Evolutionary conservation across 1,140 invertebrate species (phyloP).

Genomic region (Drosophila quadrilineata): DNA sequence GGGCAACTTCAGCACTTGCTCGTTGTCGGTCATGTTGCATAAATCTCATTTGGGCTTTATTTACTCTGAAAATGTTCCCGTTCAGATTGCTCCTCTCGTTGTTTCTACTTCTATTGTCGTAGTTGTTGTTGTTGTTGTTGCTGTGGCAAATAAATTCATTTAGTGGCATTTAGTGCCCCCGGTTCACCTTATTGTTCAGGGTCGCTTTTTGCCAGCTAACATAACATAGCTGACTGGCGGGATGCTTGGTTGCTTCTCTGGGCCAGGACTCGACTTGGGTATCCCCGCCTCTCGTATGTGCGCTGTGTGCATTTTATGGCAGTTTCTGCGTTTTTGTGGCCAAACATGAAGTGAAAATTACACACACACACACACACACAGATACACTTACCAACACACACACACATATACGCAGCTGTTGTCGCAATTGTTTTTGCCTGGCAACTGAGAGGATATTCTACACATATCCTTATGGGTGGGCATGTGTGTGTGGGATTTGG

Average conservation of each 20-base stretch:
- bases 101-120: neutral
- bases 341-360: slow-evolving; percentile 79
- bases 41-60: slow-evolving; percentile 79
- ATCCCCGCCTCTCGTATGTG: slow-evolving; percentile 18
- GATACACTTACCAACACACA: neutral
- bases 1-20: slow-evolving; percentile 72
- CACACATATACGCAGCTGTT: slow-evolving; percentile 57
- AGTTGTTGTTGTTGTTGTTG: slow-evolving; percentile 11
- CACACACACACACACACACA: slow-evolving; percentile 35
- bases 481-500: slow-evolving; percentile 51
- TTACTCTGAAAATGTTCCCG: slow-evolving; percentile 73
- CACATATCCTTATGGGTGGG: neutral
- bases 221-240: no score
- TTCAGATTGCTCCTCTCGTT: slow-evolving; percentile 44
- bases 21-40: slow-evolving; percentile 78
- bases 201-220: slow-evolving; percentile 2
- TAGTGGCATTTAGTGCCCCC: slow-evolving; percentile 77
- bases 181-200: slow-evolving; percentile 69
- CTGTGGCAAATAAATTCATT: slow-evolving; percentile 74
- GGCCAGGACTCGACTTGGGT: slow-evolving; percentile 32
- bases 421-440: slow-evolving; percentile 67
- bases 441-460: neutral
- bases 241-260: neutral
- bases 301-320: slow-evolving; percentile 75
- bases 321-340: slow-evolving; percentile 75